Base-by-base conservation (phyloP, 1,140 invertebrate genomes). In the Augochlora pura region DNA sequence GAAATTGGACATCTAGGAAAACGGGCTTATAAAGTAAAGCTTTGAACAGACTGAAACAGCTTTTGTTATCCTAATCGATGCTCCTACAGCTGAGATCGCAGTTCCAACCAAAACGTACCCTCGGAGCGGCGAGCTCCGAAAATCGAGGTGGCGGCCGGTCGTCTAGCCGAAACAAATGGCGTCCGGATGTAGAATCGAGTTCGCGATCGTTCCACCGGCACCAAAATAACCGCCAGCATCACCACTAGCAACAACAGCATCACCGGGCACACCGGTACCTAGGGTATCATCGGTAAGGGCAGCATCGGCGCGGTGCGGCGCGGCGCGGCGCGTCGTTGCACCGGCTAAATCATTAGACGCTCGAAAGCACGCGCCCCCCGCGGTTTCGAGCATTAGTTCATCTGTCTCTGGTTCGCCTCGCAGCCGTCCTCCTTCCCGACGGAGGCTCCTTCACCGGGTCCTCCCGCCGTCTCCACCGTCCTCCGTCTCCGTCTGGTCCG, bases 271-370 rank as follows among this genome's bases (percentile, higher is more conserved):
- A 67, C 69, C 77, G 54, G 64, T 66, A 66, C 64, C 3, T 16
- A 39, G 18, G 54, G 74, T 83, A 86, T 83, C 86, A 83, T 62
- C 83, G 75, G 69, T 70, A 70, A 63, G 18, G n/a, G 74, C 70
- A 85, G 79, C 80, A 85, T 62, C 76, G 77, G 80, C 73, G 67
- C 21, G 54, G 18, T 81, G 84, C 84, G 84, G 80, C 85, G 77
- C 86, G 77, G 84, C 73, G 71, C 54, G 54, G 18, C 81, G 84
- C 84, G 81, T 83, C 85, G 77, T 86, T 86, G 84, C 84, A 86
- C 81, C 84, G 84, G 84, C 88, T 92, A 92, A 92, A 93, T 93
- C 89, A 93, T 92, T 92, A 92, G 90, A 92, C 79, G 86, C 82
- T 90, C 88, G 87, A 89, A 90, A 91, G 88, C 88, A 91, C 87